Evolutionary conservation across 2,113 vertebrate genomes (phyloP).

Genomic region (Clupea harengus): DNA sequence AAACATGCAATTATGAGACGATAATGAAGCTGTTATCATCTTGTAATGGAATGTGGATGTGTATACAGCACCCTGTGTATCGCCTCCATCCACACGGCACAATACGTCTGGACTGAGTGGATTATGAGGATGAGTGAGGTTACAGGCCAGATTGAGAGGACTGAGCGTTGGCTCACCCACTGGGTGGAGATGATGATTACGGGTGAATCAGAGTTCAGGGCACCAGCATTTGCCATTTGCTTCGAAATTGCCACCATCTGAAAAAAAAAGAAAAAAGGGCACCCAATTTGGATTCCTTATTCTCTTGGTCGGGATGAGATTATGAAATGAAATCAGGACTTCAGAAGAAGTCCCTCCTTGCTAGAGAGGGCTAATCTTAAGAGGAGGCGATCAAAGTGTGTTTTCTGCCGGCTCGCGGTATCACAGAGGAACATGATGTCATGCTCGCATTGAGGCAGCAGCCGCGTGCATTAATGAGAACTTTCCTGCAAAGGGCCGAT

Average conservation of each 20-base stretch:
- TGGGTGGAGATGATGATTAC: neutral
- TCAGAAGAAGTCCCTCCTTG: slow-evolving; percentile 21
- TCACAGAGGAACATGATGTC: slow-evolving; percentile 35
- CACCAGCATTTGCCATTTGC: neutral
- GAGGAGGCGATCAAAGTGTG: slow-evolving; percentile 38
- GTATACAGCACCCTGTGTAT: neutral
- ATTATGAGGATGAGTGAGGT: neutral
- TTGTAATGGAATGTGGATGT: neutral
- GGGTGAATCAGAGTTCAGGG: neutral
- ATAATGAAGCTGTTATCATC: neutral
- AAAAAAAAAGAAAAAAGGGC: neutral
- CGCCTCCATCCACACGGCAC: neutral
- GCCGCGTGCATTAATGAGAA: slow-evolving; percentile 24
- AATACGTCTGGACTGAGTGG: neutral
- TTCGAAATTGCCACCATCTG: neutral
- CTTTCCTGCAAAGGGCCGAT: slow-evolving; percentile 22
- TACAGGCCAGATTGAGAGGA: neutral
- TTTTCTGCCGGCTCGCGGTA: neutral
- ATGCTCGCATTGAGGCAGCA: slow-evolving; percentile 30
- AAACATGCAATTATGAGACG: slow-evolving; percentile 1
- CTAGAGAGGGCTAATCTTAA: slow-evolving; percentile 33
- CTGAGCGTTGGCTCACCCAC: neutral
- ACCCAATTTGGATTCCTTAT: slow-evolving; percentile 19
- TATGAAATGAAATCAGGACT: slow-evolving; percentile 20
- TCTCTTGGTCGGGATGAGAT: slow-evolving; percentile 5